phyloP scores from a whole-genome alignment of 2,113 vertebrate genomes.

The Zosterops japonicus region DNA sequence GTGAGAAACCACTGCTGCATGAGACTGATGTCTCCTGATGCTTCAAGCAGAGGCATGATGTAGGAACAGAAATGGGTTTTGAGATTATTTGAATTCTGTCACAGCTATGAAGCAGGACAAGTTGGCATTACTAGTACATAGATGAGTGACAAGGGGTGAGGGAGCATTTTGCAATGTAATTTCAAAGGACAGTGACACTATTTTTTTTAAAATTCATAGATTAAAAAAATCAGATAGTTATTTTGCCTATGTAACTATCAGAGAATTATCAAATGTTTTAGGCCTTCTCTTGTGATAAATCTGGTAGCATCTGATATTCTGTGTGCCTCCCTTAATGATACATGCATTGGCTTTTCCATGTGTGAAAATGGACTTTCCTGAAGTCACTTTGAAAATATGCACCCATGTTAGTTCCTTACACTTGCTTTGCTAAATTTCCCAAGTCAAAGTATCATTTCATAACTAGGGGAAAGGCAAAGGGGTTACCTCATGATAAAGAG shows the following conservation, averaged over 20 bases:
- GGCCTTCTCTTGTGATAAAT: background rate
- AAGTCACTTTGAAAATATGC: background rate
- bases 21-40: background rate
- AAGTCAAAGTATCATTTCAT: background rate
- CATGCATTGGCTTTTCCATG: background rate
- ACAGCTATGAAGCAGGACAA: background rate
- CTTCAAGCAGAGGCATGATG: background rate
- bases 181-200: background rate
- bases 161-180: background rate
- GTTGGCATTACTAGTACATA: background rate
- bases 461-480: background rate
- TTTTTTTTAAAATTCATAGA: background rate
- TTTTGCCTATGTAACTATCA: background rate
- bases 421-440: background rate
- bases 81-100: background rate
- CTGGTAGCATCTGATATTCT: background rate
- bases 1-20: slow-evolving; percentile 45
- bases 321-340: background rate
- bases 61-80: background rate
- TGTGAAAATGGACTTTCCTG: background rate
- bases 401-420: background rate
- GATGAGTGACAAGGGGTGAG: background rate
- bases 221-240: background rate
- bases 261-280: background rate
- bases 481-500: background rate